Conservation (phyloP, 2,797 vertebrate species). For the Poeciliopsis paucimaculata region DNA sequence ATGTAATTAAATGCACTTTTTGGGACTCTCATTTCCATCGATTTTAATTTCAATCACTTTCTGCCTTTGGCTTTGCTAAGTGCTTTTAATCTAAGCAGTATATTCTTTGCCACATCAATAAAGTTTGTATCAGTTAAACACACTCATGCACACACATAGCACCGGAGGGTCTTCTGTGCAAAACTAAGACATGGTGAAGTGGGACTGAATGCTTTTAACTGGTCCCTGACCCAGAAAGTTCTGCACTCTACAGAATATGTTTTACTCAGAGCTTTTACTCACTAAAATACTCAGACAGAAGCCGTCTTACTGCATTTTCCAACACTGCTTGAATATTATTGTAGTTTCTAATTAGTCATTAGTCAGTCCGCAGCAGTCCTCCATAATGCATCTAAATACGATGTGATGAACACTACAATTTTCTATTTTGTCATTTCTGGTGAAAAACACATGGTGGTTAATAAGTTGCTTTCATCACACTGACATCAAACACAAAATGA, state of each 20-base stretch:
- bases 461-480: neutral
- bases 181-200: neutral
- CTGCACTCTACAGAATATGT: neutral
- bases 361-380: neutral
- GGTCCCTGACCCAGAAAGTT: neutral
- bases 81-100: constrained; percentile 49
- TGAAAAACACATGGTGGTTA: neutral
- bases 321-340: neutral
- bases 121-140: constrained; percentile 28
- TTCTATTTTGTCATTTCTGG: neutral
- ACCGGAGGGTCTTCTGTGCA: neutral
- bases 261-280: neutral
- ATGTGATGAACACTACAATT: neutral
- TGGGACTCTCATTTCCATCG: constrained; percentile 28
- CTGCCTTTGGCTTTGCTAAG: constrained; percentile 9
- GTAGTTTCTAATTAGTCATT: neutral
- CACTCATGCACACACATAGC: neutral
- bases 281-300: neutral
- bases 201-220: neutral
- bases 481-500: neutral
- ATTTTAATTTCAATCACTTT: constrained; percentile 39
- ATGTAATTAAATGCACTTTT: constrained; percentile 46
- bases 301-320: neutral
- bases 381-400: neutral
- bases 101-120: constrained; percentile 45